Base-by-base conservation (phyloP, 2,888 invertebrate genomes). In the Cataglyphis rosenhaueri region DNA sequence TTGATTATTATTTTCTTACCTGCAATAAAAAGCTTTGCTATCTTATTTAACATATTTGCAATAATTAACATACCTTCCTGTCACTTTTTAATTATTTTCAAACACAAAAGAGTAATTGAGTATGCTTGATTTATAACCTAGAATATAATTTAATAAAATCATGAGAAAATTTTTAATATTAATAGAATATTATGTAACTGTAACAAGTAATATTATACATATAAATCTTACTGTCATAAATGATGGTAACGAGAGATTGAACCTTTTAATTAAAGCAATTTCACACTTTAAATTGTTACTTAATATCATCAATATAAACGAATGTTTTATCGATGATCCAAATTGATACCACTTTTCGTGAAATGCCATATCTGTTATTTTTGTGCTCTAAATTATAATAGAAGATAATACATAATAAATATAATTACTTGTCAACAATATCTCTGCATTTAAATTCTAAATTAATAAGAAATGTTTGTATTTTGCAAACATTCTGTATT, bases 121-220 rank as follows among this genome's bases (percentile, higher is more conserved):
- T 91, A 91, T 0, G 91, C 87, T 61, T 91, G 88, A 44, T 87
- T 88, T 18, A 91, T 59, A 61, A 91, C 87, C 91, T 91, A 48
- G 32, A 87, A 85, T 73, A 29, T 32, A 21, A 71, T 68, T 41
- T 52, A 32, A 32, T 18, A 52, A 68, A 10, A 25, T 25, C 25
- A 29, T 65, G 10, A 10, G 41, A 9, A 66, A 66, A 10, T 5
- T 52, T 48, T 48, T 10, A 65, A 18, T 18, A 48, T n/a, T 48
- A 68, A 32, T 38, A 35, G 0, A 12, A 3, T 12, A 18, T 61
- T 61, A 44, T 29, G n/a, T 3, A 52, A 52, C 1, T 55, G 3
- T 68, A 52, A 68, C 32, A 68, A 32, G 15, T 68, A 10, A 48
- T 12, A 70, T 35, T 55, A 12, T 44, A 29, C 35, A 62, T 4